phyloP scores from a whole-genome alignment of 2,113 vertebrate species.

The Acrocephalus arundinaceus region DNA sequence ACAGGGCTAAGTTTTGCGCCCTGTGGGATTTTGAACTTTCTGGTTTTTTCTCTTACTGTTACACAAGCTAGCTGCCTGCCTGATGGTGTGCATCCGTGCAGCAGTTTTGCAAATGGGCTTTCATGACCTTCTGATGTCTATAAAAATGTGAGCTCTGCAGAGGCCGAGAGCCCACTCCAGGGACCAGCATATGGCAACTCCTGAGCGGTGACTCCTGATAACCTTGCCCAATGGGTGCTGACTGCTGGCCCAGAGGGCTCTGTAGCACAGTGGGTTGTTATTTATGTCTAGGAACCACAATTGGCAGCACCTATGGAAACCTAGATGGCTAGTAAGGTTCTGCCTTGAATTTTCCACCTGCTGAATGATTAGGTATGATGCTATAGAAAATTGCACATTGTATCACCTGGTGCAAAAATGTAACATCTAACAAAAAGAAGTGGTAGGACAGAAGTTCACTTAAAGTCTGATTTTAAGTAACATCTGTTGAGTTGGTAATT shows the following conservation, averaged over 20 bases:
- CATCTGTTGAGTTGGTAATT: neutral
- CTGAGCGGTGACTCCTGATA: neutral
- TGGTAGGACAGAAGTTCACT: neutral
- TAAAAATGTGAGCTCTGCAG: neutral
- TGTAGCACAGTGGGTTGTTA: neutral
- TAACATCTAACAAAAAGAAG: neutral
- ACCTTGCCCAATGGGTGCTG: neutral
- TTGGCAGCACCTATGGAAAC: neutral
- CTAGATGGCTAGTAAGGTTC: neutral
- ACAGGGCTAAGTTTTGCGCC: neutral
- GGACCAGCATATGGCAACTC: accelerated
- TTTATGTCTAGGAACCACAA: neutral
- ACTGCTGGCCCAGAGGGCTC: neutral
- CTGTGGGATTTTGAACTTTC: neutral
- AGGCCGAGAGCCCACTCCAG: neutral
- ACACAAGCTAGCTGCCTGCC: neutral
- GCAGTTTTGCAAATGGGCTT: neutral
- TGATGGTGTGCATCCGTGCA: neutral
- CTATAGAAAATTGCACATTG: neutral
- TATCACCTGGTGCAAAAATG: neutral
- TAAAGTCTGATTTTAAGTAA: neutral
- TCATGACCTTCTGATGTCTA: neutral
- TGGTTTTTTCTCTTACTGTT: neutral
- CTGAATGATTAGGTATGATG: neutral
- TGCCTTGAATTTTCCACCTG: neutral